Conservation (phyloP, 2,888 invertebrate species). For the Orgyia antiqua region DNA sequence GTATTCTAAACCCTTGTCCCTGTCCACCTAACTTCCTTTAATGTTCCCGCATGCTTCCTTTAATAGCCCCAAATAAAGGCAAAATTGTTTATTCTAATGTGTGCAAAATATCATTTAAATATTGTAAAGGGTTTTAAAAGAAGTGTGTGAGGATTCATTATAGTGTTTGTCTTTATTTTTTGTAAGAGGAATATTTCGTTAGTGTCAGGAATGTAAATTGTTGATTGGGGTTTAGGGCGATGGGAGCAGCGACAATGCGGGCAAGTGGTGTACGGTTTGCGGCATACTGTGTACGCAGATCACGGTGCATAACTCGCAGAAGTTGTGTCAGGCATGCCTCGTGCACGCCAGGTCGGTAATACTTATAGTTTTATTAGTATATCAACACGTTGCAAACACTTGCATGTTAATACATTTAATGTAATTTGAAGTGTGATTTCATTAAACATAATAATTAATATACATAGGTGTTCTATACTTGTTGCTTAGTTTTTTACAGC, state of each 20-base stretch:
- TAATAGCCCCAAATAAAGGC: slow-evolving; percentile 61
- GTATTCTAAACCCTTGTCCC: slow-evolving; percentile 16
- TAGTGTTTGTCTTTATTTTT: slow-evolving; percentile 33
- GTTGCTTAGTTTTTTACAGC: too few species aligned
- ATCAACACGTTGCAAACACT: slow-evolving; percentile 29
- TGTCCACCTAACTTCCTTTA: slow-evolving; percentile 28
- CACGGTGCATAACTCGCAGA: slow-evolving; percentile 73
- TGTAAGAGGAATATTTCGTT: slow-evolving; percentile 25
- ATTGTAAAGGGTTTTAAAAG: slow-evolving; percentile 72
- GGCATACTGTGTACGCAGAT: slow-evolving; percentile 73
- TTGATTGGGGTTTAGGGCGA: slow-evolving; percentile 75
- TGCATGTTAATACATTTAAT: slow-evolving; percentile 36
- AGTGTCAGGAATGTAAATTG: slow-evolving; percentile 51
- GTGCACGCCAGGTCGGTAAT: slow-evolving; percentile 78
- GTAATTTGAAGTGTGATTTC: slow-evolving; percentile 32
- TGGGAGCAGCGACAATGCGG: slow-evolving; percentile 60
- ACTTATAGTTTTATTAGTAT: slow-evolving; percentile 27
- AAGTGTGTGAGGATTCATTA: slow-evolving; percentile 66
- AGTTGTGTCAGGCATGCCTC: slow-evolving; percentile 77
- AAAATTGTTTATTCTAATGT: slow-evolving; percentile 57
- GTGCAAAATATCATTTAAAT: slow-evolving; percentile 72
- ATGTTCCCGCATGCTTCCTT: slow-evolving; percentile 75
- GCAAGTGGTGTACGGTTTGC: slow-evolving; percentile 73
- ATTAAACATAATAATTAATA: too few species aligned
- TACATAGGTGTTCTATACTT: too few species aligned